Evolutionary conservation across 2,113 vertebrate species (phyloP).

Genomic region (Seriola aureovittata): DNA sequence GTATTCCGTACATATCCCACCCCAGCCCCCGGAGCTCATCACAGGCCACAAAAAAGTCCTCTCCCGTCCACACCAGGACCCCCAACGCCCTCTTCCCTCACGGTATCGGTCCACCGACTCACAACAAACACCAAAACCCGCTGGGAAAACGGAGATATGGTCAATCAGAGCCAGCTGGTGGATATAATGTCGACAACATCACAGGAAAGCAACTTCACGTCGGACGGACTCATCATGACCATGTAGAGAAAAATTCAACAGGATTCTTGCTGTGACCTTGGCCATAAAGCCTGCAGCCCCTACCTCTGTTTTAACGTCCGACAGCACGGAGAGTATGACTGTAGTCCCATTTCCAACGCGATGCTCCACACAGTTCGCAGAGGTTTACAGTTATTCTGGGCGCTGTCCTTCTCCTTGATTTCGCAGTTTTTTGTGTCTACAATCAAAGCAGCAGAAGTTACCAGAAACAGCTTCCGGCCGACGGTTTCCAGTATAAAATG

Average conservation of each 20-base stretch:
- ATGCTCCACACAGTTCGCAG: constrained; percentile 49
- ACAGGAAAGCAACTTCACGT: constrained; percentile 69
- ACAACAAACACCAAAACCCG: background rate
- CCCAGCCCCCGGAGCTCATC: constrained; percentile 57
- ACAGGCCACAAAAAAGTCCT: constrained; percentile 67
- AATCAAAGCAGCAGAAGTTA: constrained; percentile 21
- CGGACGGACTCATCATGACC: constrained; percentile 57
- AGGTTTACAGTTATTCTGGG: constrained; percentile 78
- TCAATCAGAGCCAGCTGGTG: constrained; percentile 24
- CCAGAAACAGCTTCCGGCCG: constrained; percentile 19
- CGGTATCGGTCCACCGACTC: background rate
- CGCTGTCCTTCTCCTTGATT: constrained; percentile 82
- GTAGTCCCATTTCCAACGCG: constrained; percentile 64
- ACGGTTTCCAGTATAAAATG: constrained; percentile 62
- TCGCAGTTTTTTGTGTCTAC: constrained; percentile 79
- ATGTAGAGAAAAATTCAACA: constrained; percentile 44
- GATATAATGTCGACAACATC: constrained; percentile 60
- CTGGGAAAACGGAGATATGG: background rate
- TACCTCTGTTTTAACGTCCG: constrained; percentile 67
- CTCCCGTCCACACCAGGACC: constrained; percentile 45
- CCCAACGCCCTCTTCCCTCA: background rate
- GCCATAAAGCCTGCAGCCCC: constrained; percentile 20
- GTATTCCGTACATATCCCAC: constrained; percentile 61
- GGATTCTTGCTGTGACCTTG: constrained; percentile 58
- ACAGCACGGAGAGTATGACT: constrained; percentile 19